Percentiles rank a stretch among this genome's conserved stretches.
phyloP scores from a whole-genome alignment of 2,113 vertebrate genomes.

The Chascanopsetta lugubris region DNA sequence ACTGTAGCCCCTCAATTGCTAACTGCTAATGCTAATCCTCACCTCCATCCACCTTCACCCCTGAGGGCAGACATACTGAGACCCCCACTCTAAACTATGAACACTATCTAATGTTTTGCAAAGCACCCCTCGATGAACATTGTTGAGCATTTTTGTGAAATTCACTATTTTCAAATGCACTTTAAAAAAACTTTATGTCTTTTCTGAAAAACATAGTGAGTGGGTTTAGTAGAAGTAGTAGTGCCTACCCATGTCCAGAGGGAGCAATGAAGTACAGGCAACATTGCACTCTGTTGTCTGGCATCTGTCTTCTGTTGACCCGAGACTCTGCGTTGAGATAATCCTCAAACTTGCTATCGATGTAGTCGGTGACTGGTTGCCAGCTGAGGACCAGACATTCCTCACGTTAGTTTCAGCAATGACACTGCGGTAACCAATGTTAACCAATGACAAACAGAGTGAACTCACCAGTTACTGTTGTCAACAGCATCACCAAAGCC shows the following conservation, averaged over 20 bases:
- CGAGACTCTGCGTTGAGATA: conserved; percentile 96
- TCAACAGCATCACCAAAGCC: conserved; percentile 97
- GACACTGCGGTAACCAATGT: neutral
- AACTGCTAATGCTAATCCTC: neutral
- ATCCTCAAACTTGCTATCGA: conserved; percentile 97
- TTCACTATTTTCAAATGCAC: neutral
- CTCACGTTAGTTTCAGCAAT: neutral
- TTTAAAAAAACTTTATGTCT: neutral
- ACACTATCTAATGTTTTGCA: neutral
- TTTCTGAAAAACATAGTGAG: neutral
- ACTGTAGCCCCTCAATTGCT: neutral
- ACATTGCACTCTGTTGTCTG: conserved; percentile 93
- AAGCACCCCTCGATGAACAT: neutral
- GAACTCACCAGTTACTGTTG: conserved; percentile 94
- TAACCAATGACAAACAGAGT: too few relatives aligned
- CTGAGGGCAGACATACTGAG: neutral
- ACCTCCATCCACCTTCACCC: neutral
- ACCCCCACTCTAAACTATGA: neutral
- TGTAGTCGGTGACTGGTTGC: conserved; percentile 96
- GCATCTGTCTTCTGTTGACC: conserved; percentile 95
- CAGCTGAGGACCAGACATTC: conserved; percentile 79
- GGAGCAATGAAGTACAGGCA: conserved; percentile 98
- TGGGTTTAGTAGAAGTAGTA: neutral
- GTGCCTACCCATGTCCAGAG: conserved; percentile 94
- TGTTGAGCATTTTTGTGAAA: neutral